Conservation (phyloP, 2,888 invertebrate genomes). For the Beris morrisii region DNA sequence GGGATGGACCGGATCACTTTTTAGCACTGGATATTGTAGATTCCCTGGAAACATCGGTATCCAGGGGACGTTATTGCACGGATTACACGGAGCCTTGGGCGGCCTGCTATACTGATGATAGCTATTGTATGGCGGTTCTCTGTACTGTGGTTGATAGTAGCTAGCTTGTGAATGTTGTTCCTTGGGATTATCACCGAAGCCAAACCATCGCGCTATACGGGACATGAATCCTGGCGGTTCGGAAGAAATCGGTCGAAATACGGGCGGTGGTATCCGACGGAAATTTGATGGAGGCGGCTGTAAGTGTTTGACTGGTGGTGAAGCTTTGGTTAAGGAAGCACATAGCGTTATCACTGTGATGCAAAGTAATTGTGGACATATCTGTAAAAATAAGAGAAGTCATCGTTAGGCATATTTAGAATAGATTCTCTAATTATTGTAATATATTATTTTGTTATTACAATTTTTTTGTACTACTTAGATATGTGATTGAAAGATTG, state of each 20-base stretch:
- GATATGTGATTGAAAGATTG: too few species aligned
- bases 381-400: constrained; percentile 27
- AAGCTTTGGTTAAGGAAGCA: neutral
- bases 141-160: constrained; percentile 39
- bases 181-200: constrained; percentile 45
- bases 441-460: too few species aligned
- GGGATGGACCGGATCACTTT: constrained; percentile 24
- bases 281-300: constrained; percentile 43
- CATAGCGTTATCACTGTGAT: neutral
- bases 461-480: too few species aligned
- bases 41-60: constrained; percentile 64
- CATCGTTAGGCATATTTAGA: too few species aligned
- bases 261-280: constrained; percentile 35
- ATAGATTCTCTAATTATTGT: too few species aligned
- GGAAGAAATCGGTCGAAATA: constrained; percentile 33
- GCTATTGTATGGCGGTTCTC: constrained; percentile 37
- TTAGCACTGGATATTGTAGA: constrained; percentile 43
- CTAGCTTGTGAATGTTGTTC: constrained; percentile 46
- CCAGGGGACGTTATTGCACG: constrained; percentile 82
- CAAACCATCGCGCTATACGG: constrained; percentile 55
- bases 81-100: constrained; percentile 67
- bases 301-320: constrained; percentile 49
- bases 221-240: constrained; percentile 51
- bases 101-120: constrained; percentile 42
- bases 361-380: constrained; percentile 9